Base-by-base conservation (phyloP, 2,797 vertebrate species). In the Pseudotriccus pelzelni region DNA sequence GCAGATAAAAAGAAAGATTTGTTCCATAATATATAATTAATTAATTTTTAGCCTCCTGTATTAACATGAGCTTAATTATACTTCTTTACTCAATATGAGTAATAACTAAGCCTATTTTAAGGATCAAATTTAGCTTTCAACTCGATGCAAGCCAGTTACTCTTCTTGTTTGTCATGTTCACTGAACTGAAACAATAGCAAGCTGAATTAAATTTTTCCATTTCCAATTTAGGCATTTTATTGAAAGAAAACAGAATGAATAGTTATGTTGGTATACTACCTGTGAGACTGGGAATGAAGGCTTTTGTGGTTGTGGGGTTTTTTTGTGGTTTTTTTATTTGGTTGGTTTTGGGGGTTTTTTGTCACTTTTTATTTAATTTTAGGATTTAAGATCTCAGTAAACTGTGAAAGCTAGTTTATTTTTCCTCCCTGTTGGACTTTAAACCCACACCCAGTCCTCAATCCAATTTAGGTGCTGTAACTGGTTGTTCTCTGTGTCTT, bases 91-190 rank as follows among this genome's bases (percentile, higher is more conserved):
- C 17, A 46, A 25, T 41, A 70, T 37, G 30, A 79, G 28, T 87
- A 83, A 64, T 88, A 91, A 32, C 19, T 56, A 55, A 6, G 19
- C 49, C 36, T 94, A 22, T 79, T 95, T 95, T 62, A 90, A 84
- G 66, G 69, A 55, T 20, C 17, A 68, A 59, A 68, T 44, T 44
- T 32, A 34, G 30, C 3, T 64, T 90, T 93, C 73, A 86, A 28
- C 43, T 68, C 6, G 10, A 7, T 74, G 28, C 7, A 70, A 83
- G n/a, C 13, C 25, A 43, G 52, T 91, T 87, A 58, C 18, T 59
- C 15, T 70, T 82, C 55, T 72, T 78, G 10, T 90, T 91, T 84
- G 43, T 62, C 46, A 10, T n/a, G 20, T 72, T 75, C 62, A 43
- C 18, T 81, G 59, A 89, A 81, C 6, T 78, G 66, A 82, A 80